Conservation (phyloP, 53 echinoderm and acorn worm species). For the Henricia sp. region DNA sequence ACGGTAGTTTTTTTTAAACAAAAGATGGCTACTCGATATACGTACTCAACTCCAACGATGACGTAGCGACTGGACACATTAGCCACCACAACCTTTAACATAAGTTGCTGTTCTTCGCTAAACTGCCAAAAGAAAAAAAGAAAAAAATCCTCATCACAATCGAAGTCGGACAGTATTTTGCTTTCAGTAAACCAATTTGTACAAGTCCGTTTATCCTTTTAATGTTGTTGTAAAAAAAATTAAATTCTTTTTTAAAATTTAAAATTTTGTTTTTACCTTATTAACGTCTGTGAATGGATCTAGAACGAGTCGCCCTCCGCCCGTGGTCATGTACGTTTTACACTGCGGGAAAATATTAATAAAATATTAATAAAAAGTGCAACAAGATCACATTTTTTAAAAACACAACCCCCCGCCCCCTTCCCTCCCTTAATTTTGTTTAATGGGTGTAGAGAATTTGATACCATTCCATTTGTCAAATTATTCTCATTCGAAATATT, state of each 20-base stretch:
- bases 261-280: slow-evolving; percentile 14
- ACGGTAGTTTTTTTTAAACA: background rate
- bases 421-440: no score
- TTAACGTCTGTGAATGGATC: background rate
- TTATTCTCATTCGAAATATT: no score
- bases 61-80: slow-evolving; percentile 76
- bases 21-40: background rate
- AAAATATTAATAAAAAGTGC: background rate
- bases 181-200: background rate
- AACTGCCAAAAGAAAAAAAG: background rate
- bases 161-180: background rate
- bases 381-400: no score
- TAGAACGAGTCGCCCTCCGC: slow-evolving; percentile 9
- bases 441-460: no score
- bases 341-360: slow-evolving; percentile 24
- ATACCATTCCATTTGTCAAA: no score
- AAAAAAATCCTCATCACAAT: background rate
- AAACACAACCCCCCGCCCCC: no score
- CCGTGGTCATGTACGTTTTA: slow-evolving; percentile 14
- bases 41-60: slow-evolving; percentile 71
- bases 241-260: background rate
- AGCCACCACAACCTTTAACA: slow-evolving; percentile 62
- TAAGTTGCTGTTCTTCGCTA: slow-evolving; percentile 2
- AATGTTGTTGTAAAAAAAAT: background rate
- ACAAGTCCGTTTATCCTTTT: background rate